Conservation (phyloP, 64 coral and sea anemone genomes). For the Montipora foliosa region DNA sequence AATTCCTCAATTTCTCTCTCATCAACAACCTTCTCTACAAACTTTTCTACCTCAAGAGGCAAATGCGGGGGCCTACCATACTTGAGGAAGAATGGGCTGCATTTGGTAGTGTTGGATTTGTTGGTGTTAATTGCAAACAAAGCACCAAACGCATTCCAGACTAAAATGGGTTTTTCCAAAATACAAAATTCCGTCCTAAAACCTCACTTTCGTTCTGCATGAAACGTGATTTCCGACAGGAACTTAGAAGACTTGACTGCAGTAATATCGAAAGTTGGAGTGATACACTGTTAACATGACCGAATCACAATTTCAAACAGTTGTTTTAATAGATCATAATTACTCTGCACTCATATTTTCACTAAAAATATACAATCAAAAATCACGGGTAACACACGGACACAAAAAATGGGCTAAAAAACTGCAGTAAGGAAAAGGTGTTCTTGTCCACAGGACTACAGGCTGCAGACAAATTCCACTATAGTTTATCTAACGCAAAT, state of each 20-base stretch:
- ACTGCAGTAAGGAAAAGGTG: not conserved
- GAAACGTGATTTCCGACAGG: not conserved
- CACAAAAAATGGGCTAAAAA: slow-evolving; percentile 1
- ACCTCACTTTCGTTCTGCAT: not conserved
- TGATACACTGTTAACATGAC: not conserved
- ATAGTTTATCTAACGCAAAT: not conserved
- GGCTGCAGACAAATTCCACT: not conserved
- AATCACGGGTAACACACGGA: not conserved
- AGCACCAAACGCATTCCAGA: not conserved
- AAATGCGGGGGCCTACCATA: slow-evolving; percentile 45
- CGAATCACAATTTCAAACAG: slow-evolving; percentile 4
- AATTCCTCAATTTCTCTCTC: not conserved
- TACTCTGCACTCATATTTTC: not conserved
- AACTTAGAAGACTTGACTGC: not conserved
- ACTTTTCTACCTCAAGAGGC: slow-evolving; percentile 41
- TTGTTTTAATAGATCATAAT: not conserved
- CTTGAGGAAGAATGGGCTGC: slow-evolving; percentile 67
- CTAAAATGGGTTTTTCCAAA: slow-evolving; percentile 8
- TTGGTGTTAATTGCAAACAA: slow-evolving; percentile 74
- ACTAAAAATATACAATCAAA: not conserved
- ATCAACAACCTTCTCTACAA: not conserved
- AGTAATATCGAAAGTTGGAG: not conserved
- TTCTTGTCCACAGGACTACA: not conserved
- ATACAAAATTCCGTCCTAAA: not conserved
- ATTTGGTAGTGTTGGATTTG: slow-evolving; percentile 54